Evolutionary conservation across 2,888 invertebrate genomes (phyloP).

Genomic region (Mimachlamys varia): DNA sequence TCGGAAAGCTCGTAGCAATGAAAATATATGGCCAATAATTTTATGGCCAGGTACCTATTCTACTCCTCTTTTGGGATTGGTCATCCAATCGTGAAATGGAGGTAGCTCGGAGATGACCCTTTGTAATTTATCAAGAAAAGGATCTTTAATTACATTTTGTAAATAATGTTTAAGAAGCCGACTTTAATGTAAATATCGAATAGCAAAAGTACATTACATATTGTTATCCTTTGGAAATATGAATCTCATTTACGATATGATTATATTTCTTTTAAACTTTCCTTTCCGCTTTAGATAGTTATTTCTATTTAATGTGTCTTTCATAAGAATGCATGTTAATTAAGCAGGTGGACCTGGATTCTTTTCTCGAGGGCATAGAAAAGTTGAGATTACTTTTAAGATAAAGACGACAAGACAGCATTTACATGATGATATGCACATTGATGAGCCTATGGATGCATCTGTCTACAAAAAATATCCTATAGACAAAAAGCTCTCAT

Average conservation of each 20-base stretch:
- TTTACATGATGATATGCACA: neutral
- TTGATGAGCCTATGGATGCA: neutral
- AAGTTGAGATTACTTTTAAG: neutral
- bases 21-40: constrained; percentile 29
- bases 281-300: neutral
- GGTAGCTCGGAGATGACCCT: constrained; percentile 24
- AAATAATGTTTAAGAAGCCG: constrained; percentile 15
- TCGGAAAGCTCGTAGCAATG: neutral
- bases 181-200: constrained; percentile 25
- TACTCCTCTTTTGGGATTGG: neutral
- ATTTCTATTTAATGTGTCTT: neutral
- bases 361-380: neutral
- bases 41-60: constrained; percentile 27
- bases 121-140: constrained; percentile 25
- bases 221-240: neutral
- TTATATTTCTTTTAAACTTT: neutral
- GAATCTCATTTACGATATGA: neutral
- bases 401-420: neutral
- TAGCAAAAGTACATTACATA: constrained; percentile 25
- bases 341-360: neutral
- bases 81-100: constrained; percentile 36
- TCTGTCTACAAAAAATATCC: neutral
- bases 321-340: constrained; percentile 12
- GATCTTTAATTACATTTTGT: constrained; percentile 18
- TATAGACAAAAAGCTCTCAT: too few species aligned